Evolutionary conservation across 2,113 vertebrate species (phyloP), one percentile per base, ranked within the genome.

Genomic region (Xenus cinereus): DNA sequence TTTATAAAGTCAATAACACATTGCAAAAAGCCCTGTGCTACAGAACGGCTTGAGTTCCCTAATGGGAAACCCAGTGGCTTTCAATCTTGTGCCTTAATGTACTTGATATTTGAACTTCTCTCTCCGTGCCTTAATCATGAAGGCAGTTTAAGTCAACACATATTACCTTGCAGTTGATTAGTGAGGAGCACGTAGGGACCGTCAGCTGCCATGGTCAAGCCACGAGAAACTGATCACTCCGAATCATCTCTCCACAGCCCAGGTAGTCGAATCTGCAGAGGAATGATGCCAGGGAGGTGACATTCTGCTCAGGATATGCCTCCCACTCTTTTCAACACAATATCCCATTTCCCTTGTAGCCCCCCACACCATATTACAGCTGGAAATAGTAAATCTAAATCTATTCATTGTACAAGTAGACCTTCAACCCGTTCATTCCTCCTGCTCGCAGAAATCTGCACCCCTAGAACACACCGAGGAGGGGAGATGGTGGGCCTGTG

Each of bases 211-310:
- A 28, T 0, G 0, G 43, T 51, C 0, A 0, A 59, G 23, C 35
- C 16, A 48, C 1, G 0, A 75, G 59, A 88, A 83, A 50, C 13
- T 4, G 3, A 12, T 30, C 21, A 2, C 13, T 82, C 18, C 0
- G 0, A 56, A 7, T 30, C 24, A 19, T 15, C 59, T 22, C 14
- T 76, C 17, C 64, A 23, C n/a, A 57, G 27, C 17, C 21, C 0
- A 0, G 14, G 3, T 2, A 64, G n/a, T 21, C 0, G 0, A 81
- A 57, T 26, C 78, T 71, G n/a, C 1, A 2, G 32, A 84, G 41
- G 67, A 84, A 80, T 14, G 20, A 39, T 33, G 18, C 3, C 4
- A 3, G 18, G 13, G 41, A 84, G n/a, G 26, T 56, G n/a, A 46
- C 3, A 0, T 32, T 71, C 68, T 24, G 33, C 60, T 18, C 23